A percentile compares a stretch with the other conserved stretches of the same genome.
phyloP scores from a whole-genome alignment of 2,113 vertebrate species.

The Lampris incognitus region DNA sequence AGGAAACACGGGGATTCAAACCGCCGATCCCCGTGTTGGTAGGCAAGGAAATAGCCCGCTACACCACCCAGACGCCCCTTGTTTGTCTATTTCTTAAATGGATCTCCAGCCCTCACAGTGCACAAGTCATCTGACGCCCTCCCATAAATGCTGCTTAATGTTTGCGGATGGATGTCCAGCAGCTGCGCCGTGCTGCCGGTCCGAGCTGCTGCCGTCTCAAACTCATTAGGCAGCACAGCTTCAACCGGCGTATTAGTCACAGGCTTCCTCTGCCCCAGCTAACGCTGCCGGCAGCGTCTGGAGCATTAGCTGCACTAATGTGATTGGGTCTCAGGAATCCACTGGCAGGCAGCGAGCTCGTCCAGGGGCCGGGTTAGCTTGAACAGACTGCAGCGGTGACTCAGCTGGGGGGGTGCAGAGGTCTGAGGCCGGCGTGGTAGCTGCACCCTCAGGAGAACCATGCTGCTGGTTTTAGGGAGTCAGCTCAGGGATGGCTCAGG shows the following conservation, averaged over 20 bases:
- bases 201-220: not conserved
- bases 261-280: conserved; percentile 5
- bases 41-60: too few relatives aligned
- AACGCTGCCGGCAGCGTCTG: not conserved
- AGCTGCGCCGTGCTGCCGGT: too few relatives aligned
- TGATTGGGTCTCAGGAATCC: conserved; percentile 2
- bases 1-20: too few relatives aligned
- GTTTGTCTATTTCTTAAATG: too few relatives aligned
- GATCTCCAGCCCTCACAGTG: not conserved
- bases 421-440: too few relatives aligned
- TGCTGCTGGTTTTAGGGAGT: too few relatives aligned
- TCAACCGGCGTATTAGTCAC: conserved; percentile 16
- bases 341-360: not conserved
- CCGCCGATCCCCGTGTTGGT: too few relatives aligned
- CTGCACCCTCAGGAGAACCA: too few relatives aligned
- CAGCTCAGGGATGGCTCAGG: too few relatives aligned
- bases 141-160: conserved; percentile 22
- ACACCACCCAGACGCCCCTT: too few relatives aligned
- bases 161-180: not conserved
- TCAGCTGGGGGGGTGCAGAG: too few relatives aligned
- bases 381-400: not conserved
- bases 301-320: conserved; percentile 3
- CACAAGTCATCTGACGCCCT: conserved; percentile 16
- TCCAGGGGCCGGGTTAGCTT: not conserved
- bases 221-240: conserved; percentile 21